Evolutionary conservation across 2,113 vertebrate species (phyloP).

Genomic region (Ptilorrhoa leucosticta): DNA sequence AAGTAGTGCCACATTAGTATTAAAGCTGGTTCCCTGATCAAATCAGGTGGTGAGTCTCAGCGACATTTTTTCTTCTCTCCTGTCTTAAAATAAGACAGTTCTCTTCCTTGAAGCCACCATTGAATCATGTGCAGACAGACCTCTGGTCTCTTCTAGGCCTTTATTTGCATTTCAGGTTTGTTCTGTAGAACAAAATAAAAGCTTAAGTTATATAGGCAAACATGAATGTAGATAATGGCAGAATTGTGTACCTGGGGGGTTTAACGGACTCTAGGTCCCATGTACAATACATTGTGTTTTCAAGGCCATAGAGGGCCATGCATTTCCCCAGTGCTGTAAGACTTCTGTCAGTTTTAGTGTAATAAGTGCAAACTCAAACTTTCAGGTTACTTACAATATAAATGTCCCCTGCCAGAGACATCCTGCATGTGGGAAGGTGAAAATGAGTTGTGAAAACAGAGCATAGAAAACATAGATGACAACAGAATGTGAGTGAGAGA

Average conservation of each 20-base stretch:
- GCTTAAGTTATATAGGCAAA: background rate
- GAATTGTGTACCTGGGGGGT: background rate
- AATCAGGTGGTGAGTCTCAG: background rate
- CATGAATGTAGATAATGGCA: background rate
- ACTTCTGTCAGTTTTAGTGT: background rate
- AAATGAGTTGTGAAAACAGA: slow-evolving; percentile 47
- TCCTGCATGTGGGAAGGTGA: slow-evolving; percentile 26
- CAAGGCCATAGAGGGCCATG: background rate
- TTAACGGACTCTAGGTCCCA: background rate
- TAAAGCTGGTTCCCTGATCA: background rate
- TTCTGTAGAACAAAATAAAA: background rate
- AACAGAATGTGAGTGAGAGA: slow-evolving; percentile 8
- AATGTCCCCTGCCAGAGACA: slow-evolving; percentile 36
- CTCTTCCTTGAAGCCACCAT: background rate
- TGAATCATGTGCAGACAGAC: background rate
- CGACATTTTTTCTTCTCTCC: background rate
- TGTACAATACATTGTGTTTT: background rate
- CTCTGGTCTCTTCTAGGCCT: background rate
- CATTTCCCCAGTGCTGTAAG: background rate
- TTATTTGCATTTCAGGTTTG: background rate
- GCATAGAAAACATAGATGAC: background rate
- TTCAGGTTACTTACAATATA: slow-evolving; percentile 18
- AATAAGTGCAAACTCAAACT: background rate
- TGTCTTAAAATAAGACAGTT: background rate
- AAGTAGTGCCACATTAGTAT: background rate